Base-by-base conservation (phyloP, 2,113 vertebrate genomes). In the Montifringilla adamsi region DNA sequence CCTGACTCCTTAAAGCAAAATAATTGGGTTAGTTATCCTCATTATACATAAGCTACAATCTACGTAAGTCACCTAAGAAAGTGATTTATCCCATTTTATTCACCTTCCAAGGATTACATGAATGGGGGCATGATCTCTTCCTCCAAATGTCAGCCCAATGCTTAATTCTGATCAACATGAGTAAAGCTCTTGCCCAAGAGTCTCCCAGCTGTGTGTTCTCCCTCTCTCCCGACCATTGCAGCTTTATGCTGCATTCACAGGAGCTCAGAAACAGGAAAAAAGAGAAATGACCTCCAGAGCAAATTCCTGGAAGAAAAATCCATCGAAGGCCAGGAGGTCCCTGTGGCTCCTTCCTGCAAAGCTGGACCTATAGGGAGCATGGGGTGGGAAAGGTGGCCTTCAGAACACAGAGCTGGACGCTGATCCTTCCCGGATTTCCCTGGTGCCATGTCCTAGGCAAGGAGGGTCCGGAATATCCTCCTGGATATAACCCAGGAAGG, bases 171-270 rank as follows among this genome's bases (percentile, higher is more conserved):
- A 23, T 30, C 15, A 39, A 30, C 2, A 9, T 1, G 7, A 35
- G 24, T 66, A 37, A 84, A 55, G 28, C 35, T 8, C 55, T 43
- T 31, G 7, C 37, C 44, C 70, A 58, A 11, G 44, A 67, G 10
- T 6, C 10, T 6, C 10, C 10, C 10, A 66, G 43, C 35, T 31
- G 30, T 17, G 30, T 49, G 35, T 7, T 75, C 35, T 75, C 19
- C 30, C 24, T 41, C 19, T 30, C 23, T 37, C 24, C 14, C 0
- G 0, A 9, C 14, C 23, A 27, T 21, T 26, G 22, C 28, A 84
- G 47, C 13, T 37, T 6, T 2, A 46, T 1, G 0, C 23, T 3
- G 4, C 27, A 14, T 22, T 55, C 22, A 73, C 14, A 73, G n/a
- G 18, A 53, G 58, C 58, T 63, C 47, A 63, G 33, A 55, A 46